These are phyloP conservation scores for Zosterops japonicus DNA, from an alignment of 2,113 vertebrate genomes.

Conservation along the genomic window DNA sequence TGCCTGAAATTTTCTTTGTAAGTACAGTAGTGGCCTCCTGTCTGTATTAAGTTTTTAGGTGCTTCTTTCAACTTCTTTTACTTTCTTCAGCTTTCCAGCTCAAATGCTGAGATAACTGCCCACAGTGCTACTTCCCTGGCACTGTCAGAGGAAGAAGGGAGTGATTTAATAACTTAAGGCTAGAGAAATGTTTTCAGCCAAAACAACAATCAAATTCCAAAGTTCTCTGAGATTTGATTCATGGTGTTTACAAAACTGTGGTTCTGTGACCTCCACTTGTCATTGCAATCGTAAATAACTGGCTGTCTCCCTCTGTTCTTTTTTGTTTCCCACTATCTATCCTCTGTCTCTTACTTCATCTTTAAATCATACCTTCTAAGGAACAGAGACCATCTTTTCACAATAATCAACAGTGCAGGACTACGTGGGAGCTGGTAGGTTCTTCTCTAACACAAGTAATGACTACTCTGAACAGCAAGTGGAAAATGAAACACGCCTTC, in stretches of 20 bases:
- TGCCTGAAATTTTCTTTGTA: neutral
- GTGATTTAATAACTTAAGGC: slow-evolving; percentile 10
- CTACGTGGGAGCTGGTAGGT: neutral
- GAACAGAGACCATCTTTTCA: neutral
- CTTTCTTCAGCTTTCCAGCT: neutral
- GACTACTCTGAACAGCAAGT: neutral
- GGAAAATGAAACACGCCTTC: neutral
- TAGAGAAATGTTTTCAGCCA: slow-evolving; percentile 16
- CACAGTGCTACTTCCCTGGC: neutral
- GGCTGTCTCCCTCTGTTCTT: neutral
- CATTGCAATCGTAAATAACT: slow-evolving; percentile 9
- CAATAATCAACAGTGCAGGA: neutral
- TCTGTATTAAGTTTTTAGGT: neutral
- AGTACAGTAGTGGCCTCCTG: neutral
- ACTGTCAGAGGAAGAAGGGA: neutral
- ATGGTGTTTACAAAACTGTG: slow-evolving; percentile 5
- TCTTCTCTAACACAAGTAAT: neutral
- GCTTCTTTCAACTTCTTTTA: neutral
- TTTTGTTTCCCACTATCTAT: neutral
- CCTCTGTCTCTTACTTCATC: neutral
- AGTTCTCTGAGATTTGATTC: slow-evolving; percentile 33
- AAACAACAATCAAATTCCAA: slow-evolving; percentile 20
- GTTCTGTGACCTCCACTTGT: slow-evolving; percentile 25
- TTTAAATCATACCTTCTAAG: neutral
- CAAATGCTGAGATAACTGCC: neutral